Evolutionary conservation across 64 coral and sea anemone genomes (phyloP).

Genomic region (Montipora sp.): DNA sequence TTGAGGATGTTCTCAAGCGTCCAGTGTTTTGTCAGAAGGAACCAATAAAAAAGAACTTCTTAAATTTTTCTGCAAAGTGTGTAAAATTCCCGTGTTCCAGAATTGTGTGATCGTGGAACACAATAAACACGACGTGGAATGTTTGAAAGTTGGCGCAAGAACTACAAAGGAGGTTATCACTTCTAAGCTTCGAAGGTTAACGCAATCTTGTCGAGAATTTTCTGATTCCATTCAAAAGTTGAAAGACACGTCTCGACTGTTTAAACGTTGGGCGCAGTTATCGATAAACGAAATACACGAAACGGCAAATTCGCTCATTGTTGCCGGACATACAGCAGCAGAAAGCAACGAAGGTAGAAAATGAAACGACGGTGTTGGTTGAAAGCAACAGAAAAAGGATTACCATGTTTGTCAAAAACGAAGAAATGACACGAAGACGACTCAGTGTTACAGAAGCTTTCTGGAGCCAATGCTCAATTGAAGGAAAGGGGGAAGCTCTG

Average conservation of each 20-base stretch:
- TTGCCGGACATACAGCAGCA: not conserved
- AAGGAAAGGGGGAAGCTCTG: not conserved
- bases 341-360: not conserved
- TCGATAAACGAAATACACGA: not conserved
- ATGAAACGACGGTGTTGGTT: not conserved
- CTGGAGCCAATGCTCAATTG: not conserved
- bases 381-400: not conserved
- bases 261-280: not conserved
- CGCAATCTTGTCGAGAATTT: not conserved
- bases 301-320: not conserved
- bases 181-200: not conserved
- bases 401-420: not conserved
- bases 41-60: conserved; percentile 38
- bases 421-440: not conserved
- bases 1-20: conserved; percentile 66
- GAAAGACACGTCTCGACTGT: not conserved
- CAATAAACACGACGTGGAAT: conserved; percentile 51
- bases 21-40: conserved; percentile 58
- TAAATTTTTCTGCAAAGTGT: conserved; percentile 57
- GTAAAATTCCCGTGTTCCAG: conserved; percentile 36
- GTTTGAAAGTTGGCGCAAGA: not conserved
- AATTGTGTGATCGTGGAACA: conserved; percentile 40
- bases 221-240: not conserved
- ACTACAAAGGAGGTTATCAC: not conserved
- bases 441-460: not conserved